Conservation (phyloP, 2,113 vertebrate species). For the Lepisosteus oculatus region DNA sequence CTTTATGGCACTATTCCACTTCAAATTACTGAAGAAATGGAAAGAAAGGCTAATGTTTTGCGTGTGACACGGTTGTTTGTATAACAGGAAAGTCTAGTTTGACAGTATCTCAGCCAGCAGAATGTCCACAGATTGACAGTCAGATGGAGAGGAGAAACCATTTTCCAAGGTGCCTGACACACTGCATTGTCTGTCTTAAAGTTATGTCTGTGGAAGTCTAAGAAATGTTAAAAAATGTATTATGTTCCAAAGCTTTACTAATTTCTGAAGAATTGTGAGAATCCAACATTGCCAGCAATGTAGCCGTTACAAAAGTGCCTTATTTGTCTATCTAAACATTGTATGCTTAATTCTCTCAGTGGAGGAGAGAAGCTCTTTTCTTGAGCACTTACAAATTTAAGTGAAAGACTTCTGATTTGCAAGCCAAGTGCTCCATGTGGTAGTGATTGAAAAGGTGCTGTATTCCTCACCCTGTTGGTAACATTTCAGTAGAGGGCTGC, state of each 20-base stretch:
- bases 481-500: slow-evolving; percentile 75
- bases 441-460: slow-evolving; percentile 30
- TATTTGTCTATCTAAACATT: slow-evolving; percentile 8
- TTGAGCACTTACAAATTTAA: slow-evolving; percentile 28
- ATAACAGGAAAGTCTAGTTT: no score
- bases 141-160: neutral
- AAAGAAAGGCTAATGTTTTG: no score
- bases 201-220: neutral
- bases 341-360: neutral
- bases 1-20: no score
- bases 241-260: slow-evolving; percentile 15
- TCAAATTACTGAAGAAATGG: no score
- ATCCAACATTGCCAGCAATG: neutral
- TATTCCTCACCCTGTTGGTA: slow-evolving; percentile 13
- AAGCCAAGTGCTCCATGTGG: neutral
- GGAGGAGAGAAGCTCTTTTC: neutral
- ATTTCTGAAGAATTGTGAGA: neutral
- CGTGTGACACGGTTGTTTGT: no score
- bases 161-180: neutral
- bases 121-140: no score
- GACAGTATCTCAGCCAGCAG: no score
- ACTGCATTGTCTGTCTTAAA: neutral
- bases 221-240: neutral
- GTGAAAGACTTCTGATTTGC: slow-evolving; percentile 13
- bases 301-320: slow-evolving; percentile 18